Conservation (phyloP, 2,888 invertebrate species). For the Aquatica leii region DNA sequence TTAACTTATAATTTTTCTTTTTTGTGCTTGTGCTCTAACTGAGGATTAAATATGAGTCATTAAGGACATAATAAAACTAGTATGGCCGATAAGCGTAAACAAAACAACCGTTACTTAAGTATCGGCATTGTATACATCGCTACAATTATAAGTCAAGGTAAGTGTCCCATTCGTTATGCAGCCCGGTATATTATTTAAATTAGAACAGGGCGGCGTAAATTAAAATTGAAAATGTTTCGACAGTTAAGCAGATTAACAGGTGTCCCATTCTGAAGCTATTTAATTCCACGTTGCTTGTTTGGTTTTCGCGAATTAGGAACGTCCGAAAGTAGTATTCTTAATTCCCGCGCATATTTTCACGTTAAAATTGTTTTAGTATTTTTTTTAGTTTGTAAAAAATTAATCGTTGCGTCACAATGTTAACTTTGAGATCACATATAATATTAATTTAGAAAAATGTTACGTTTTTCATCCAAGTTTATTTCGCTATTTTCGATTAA, state of each 20-base stretch:
- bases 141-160: slow-evolving; percentile 70
- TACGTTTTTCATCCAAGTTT: too few species aligned
- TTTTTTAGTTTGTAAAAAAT: too few species aligned
- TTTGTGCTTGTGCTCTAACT: slow-evolving; percentile 24
- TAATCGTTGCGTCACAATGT: too few species aligned
- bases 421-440: too few species aligned
- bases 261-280: slow-evolving; percentile 46
- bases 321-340: too few species aligned
- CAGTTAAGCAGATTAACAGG: slow-evolving; percentile 48
- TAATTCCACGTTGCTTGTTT: slow-evolving; percentile 41
- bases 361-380: too few species aligned
- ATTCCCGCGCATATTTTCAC: too few species aligned
- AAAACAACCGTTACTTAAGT: slow-evolving; percentile 61
- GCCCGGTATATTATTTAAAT: slow-evolving; percentile 51
- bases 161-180: slow-evolving; percentile 42
- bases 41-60: slow-evolving; percentile 32
- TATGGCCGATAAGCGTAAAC: slow-evolving; percentile 51
- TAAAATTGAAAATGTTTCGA: slow-evolving; percentile 41
- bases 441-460: too few species aligned
- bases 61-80: slow-evolving; percentile 21
- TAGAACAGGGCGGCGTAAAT: slow-evolving; percentile 51
- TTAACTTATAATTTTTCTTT: slow-evolving; percentile 22
- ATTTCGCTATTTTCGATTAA: too few species aligned
- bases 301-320: slow-evolving; percentile 38
- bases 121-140: slow-evolving; percentile 69